phyloP scores from a whole-genome alignment of 2,888 invertebrate species.

The Drosophila eohydei region DNA sequence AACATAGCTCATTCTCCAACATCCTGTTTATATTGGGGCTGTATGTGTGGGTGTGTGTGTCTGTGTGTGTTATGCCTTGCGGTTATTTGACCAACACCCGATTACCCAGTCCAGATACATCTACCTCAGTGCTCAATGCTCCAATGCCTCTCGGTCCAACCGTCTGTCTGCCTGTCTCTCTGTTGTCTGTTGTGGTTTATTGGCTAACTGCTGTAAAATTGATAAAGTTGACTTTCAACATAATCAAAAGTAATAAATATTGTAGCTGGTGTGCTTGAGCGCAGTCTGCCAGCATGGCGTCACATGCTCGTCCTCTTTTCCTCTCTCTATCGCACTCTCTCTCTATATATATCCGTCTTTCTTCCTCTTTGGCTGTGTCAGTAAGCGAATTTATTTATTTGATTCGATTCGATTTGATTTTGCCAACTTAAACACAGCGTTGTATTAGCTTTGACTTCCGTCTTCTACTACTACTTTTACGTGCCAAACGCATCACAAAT shows the following conservation, averaged over 20 bases:
- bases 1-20: slow-evolving; percentile 37
- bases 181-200: slow-evolving; percentile 73
- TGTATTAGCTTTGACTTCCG: slow-evolving; percentile 39
- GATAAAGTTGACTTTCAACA: slow-evolving; percentile 80
- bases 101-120: slow-evolving; percentile 16
- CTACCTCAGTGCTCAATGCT: not conserved
- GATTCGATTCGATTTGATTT: slow-evolving; percentile 68
- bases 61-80: slow-evolving; percentile 35
- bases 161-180: slow-evolving; percentile 16
- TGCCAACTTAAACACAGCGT: slow-evolving; percentile 45
- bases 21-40: slow-evolving; percentile 31
- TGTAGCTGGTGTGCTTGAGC: slow-evolving; percentile 78
- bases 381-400: slow-evolving; percentile 60
- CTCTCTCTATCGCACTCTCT: not conserved
- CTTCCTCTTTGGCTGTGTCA: slow-evolving; percentile 21
- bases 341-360: not conserved
- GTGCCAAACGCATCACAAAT: slow-evolving; percentile 63
- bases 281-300: slow-evolving; percentile 68
- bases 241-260: slow-evolving; percentile 80
- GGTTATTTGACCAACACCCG: slow-evolving; percentile 36
- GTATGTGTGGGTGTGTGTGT: not conserved
- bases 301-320: slow-evolving; percentile 44
- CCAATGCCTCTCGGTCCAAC: not conserved
- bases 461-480: slow-evolving; percentile 34
- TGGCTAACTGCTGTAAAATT: slow-evolving; percentile 79